Evolutionary conservation across 2,113 vertebrate genomes (phyloP).

Genomic region (Nipponia nippon): DNA sequence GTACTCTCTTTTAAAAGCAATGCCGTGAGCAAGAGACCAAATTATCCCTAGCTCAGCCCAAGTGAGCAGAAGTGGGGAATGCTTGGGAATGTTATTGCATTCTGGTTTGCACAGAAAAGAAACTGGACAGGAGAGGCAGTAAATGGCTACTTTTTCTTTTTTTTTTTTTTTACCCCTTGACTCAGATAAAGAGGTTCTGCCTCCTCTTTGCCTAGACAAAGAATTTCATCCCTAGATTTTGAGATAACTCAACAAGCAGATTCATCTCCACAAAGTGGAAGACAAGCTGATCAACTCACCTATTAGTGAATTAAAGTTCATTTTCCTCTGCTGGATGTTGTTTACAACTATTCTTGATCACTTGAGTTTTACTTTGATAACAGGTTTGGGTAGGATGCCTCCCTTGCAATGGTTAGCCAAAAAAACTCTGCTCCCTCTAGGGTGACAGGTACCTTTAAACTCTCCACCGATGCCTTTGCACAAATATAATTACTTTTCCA

Average conservation of each 20-base stretch:
- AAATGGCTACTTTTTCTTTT: background rate
- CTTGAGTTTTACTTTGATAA: background rate
- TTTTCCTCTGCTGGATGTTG: background rate
- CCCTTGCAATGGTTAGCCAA: background rate
- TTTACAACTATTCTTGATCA: background rate
- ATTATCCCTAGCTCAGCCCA: background rate
- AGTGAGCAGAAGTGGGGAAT: background rate
- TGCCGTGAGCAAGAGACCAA: background rate
- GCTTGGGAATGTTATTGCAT: background rate
- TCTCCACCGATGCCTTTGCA: background rate
- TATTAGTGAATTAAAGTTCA: background rate
- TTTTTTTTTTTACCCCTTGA: rapidly evolving
- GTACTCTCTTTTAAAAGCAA: background rate
- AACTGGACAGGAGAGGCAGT: background rate
- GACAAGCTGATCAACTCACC: background rate
- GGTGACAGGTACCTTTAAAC: background rate
- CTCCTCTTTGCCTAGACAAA: background rate
- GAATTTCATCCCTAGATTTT: background rate
- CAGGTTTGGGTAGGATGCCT: background rate
- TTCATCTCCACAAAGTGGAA: background rate
- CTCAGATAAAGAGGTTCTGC: background rate
- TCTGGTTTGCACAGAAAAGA: background rate
- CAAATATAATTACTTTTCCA: constrained; percentile 1
- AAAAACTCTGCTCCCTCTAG: background rate
- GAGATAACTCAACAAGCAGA: background rate